These are phyloP conservation scores for Tauraco erythrolophus DNA, from an alignment of 2,113 vertebrate species.

Conservation along the genomic window DNA sequence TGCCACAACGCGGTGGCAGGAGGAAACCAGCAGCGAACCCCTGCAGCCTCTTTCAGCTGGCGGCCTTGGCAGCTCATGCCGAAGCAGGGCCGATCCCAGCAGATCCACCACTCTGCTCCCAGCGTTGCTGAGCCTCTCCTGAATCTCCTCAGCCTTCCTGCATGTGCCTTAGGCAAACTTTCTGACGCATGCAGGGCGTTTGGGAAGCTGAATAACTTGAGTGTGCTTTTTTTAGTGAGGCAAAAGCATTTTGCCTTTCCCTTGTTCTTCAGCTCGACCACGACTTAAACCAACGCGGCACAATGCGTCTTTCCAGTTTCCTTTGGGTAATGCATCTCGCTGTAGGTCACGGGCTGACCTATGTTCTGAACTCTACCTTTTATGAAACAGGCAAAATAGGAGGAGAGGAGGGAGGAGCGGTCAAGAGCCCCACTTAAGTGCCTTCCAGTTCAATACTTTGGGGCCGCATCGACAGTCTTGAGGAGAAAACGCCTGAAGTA, in stretches of 20 bases:
- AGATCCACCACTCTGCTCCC: not conserved
- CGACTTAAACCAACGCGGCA: not conserved
- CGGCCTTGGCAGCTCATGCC: not conserved
- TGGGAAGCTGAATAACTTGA: rapidly evolving
- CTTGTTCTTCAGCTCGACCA: not conserved
- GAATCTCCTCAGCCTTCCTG: not conserved
- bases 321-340: not conserved
- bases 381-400: not conserved
- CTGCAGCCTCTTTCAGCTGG: not conserved
- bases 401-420: not conserved
- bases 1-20: rapidly evolving
- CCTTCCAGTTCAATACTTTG: not conserved
- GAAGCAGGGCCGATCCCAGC: not conserved
- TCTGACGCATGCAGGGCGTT: rapidly evolving
- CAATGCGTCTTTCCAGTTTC: not conserved
- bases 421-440: not conserved
- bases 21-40: too few species aligned
- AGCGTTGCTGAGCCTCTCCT: not conserved
- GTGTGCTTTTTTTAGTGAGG: not conserved
- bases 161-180: rapidly evolving
- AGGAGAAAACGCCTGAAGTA: constrained; percentile 23
- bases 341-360: not conserved
- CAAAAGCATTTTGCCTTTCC: not conserved
- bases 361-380: not conserved
- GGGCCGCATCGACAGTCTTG: not conserved